Evolutionary conservation across 2,113 vertebrate genomes (phyloP), one percentile per base, ranked within the genome.

Genomic region (Hyaena hyaena): DNA sequence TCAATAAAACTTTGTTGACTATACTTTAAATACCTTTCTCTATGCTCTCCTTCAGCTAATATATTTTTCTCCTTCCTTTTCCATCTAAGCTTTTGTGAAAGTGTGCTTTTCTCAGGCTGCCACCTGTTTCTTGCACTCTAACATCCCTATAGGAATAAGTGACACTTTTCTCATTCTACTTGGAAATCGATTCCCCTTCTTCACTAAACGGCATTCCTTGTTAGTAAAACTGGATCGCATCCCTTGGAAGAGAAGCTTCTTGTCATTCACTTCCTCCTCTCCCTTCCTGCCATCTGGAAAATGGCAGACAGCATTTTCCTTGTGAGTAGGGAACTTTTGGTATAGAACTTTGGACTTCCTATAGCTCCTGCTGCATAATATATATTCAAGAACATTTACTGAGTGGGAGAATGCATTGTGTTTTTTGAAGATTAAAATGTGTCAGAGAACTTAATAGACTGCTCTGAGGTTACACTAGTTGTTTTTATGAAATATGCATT

Each of bases 281-380:
- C 31, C 58, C 12, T 79, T 94, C n/a, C 17, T 45, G n/a, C 28
- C 88, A 10, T 86, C 7, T 80, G 23, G 33, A 7, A 93, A 89
- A 53, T 26, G 28, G 24, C n/a, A 95, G 68, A 35, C 39, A n/a
- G 63, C 39, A 61, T 61, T 88, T 61, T 71, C 33, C 39, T 50
- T 21, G 1, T 71, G 66, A 31, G 61, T 50, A 76, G 8, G 10
- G 26, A 84, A 69, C 43, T 92, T 71, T 73, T 79, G 81, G 45
- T 74, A n/a, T 1, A 88, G 69, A 79, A 89, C 35, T 90, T 85
- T 76, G 66, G 24, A 90, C 81, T 93, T 85, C 39, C n/a, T 90
- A 5, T 15, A 58, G 63, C 33, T 24, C 14, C 35, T 82, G 7
- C 24, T 48, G 19, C 15, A 35, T 73, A 48, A 71, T 50, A 76